Base-by-base conservation (phyloP, 2,888 invertebrate genomes). In the Eugnorisma glareosa region DNA sequence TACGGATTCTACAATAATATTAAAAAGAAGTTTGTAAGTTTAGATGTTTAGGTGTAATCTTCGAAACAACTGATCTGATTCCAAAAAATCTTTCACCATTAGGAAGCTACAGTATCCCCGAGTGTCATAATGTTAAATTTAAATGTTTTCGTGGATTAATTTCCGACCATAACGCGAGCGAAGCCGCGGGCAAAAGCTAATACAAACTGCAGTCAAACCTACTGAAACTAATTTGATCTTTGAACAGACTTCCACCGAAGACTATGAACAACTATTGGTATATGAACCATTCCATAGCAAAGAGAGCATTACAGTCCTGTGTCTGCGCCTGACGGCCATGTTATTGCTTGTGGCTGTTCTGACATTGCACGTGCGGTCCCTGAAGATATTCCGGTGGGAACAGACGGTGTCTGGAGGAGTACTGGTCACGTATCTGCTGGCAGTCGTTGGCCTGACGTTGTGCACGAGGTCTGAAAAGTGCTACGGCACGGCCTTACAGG, bases 361-460 rank as follows among this genome's bases (percentile, higher is more conserved):
- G 77, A 92, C 91, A 2, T 81, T 93, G 68, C 95, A 95, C 79
- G 18, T 94, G 37, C 89, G 93, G 2, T 93, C 94, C 0, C 57
- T 95, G 82, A 90, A 92, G 40, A 91, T 94, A 35, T 95, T 95
- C 76, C 91, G 92, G 0, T 96, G 94, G 95, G 95, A 96, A 83
- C 93, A 93, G 69, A 89, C 93, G 0, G 93, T 95, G 18, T 90
- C 94, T 7, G 95, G 94, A 0, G 95, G 95, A 0, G 74, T 95
- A 2, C 67, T 94, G 3, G 91, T 94, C n/a, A 93, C 95, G 0
- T 95, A 92, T 67, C 79, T 86, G 67, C 67, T 95, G 3, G 90
- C 91, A 0, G 71, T 83, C 8, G 45, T 91, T 0, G 95, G 94
- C 0, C 75, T 95, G 48, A 89, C 90, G 0, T 10, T 95, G 8